Evolutionary conservation across 2,113 vertebrate species (phyloP).

Genomic region (Micromys minutus): DNA sequence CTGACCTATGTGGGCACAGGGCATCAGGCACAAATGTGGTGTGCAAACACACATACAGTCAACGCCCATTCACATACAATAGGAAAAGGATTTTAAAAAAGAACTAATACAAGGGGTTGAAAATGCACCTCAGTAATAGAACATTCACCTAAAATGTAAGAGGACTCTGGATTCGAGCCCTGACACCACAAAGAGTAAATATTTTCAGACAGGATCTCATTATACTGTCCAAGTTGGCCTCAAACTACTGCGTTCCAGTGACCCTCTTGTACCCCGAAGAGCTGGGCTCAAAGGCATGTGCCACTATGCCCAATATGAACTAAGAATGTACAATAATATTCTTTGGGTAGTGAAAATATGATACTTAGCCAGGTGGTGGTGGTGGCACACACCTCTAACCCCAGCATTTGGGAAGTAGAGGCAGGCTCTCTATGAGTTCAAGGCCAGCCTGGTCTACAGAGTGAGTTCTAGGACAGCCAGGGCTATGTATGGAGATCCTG

Average conservation of each 20-base stretch:
- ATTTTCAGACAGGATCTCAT: not conserved
- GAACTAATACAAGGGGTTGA: too few relatives aligned
- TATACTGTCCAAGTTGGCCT: not conserved
- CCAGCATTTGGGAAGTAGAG: too few relatives aligned
- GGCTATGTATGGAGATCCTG: not conserved
- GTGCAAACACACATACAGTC: not conserved
- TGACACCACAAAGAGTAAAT: not conserved
- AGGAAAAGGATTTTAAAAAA: not conserved
- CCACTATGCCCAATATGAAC: too few relatives aligned
- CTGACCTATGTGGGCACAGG: not conserved
- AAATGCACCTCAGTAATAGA: too few relatives aligned
- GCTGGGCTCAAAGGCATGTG: not conserved
- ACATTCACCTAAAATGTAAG: too few relatives aligned
- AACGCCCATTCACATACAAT: not conserved
- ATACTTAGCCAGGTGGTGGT: not conserved
- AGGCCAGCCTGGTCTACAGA: not conserved
- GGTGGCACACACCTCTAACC: too few relatives aligned
- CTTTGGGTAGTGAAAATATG: too few relatives aligned
- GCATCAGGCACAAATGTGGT: not conserved
- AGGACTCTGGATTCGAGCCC: not conserved
- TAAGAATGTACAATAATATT: too few relatives aligned
- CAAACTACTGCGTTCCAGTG: not conserved
- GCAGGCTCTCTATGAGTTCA: not conserved
- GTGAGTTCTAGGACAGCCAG: not conserved
- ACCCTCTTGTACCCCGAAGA: not conserved